phyloP scores from a whole-genome alignment of 2,113 vertebrate species.

The Caranx melampygus region DNA sequence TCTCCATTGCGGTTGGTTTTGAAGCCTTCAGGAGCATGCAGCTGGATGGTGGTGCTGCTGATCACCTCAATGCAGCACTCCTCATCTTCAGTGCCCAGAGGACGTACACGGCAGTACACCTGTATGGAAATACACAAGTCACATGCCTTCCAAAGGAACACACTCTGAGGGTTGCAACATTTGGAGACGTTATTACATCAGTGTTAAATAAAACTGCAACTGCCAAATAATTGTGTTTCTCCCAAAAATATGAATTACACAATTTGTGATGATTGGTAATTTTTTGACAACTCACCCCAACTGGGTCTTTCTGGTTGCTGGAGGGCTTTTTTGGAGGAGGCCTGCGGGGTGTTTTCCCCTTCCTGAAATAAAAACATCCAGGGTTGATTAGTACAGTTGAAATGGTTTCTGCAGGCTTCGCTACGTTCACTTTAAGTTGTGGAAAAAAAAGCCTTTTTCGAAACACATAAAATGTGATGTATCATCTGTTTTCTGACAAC shows the following conservation, averaged over 20 bases:
- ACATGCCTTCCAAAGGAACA: background rate
- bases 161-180: background rate
- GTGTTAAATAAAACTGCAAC: background rate
- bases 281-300: slow-evolving; percentile 82
- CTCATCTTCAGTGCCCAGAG: slow-evolving; percentile 83
- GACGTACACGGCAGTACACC: slow-evolving; percentile 94
- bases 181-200: background rate
- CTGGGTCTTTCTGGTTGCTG: slow-evolving; percentile 86
- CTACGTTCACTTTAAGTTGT: background rate
- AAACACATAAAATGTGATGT: background rate
- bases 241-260: background rate
- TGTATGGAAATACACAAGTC: slow-evolving; percentile 37
- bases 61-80: slow-evolving; percentile 95
- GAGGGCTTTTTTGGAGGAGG: slow-evolving; percentile 79
- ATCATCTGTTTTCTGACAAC: background rate
- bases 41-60: slow-evolving; percentile 88
- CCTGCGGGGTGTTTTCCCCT: slow-evolving; percentile 81
- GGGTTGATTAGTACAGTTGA: background rate
- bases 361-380: slow-evolving; percentile 61
- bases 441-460: background rate
- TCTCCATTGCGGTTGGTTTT: slow-evolving; percentile 91
- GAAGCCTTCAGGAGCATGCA: slow-evolving; percentile 92
- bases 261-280: background rate
- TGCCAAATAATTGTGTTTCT: background rate
- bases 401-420: background rate